These are phyloP conservation scores for Nylanderia fulva DNA, from an alignment of 1,140 invertebrate genomes.

Conservation along the genomic window DNA sequence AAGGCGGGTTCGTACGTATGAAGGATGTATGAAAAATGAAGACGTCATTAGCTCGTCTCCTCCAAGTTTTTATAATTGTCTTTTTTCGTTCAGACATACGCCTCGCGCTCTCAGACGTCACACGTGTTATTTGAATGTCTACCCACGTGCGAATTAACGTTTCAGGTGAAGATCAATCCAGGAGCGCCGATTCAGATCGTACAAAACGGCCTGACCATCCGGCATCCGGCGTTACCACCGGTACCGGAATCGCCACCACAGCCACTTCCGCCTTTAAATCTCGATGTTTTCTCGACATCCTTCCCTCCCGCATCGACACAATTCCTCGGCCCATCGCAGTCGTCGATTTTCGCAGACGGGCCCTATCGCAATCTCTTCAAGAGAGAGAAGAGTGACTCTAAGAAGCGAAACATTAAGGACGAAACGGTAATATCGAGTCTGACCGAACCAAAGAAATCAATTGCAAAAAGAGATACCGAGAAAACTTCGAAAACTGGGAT, in stretches of 20 bases:
- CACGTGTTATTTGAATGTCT: background rate
- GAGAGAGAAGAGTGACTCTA: conserved; percentile 69
- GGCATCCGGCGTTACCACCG: conserved; percentile 78
- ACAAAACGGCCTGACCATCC: conserved; percentile 80
- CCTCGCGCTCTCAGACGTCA: background rate
- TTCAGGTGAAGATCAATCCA: conserved; percentile 83
- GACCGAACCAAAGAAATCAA: conserved; percentile 31
- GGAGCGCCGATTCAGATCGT: conserved; percentile 80
- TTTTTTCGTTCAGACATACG: background rate
- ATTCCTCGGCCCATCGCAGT: conserved; percentile 65
- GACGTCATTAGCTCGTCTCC: background rate
- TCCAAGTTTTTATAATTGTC: background rate
- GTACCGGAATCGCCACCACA: conserved; percentile 71
- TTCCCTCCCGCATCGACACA: conserved; percentile 43
- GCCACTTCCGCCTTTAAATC: conserved; percentile 78
- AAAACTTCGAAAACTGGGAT: background rate
- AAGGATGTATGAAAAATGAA: background rate
- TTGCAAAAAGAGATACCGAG: conserved; percentile 59
- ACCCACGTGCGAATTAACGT: conserved; percentile 7
- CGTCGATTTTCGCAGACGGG: conserved; percentile 41
- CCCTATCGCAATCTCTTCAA: conserved; percentile 78
- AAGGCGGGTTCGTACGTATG: background rate
- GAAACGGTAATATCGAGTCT: conserved; percentile 3
- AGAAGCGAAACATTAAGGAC: conserved; percentile 48
- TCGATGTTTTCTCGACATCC: conserved; percentile 54